Evolutionary conservation across 2,113 vertebrate genomes (phyloP).

Genomic region (Conger conger): DNA sequence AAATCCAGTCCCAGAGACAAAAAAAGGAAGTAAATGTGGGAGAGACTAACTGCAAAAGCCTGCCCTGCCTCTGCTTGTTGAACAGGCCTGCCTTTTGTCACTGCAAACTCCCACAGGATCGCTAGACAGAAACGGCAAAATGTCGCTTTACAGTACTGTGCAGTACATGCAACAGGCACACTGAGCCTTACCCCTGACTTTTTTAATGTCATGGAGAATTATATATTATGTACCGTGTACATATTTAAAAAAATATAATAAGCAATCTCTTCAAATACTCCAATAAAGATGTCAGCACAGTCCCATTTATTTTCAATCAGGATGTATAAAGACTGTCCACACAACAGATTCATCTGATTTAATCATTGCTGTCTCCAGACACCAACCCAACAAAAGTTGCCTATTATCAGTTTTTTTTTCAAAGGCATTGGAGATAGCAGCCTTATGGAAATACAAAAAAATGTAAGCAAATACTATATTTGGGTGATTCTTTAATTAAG

Average conservation of each 20-base stretch:
- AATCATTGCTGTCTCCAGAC: not conserved
- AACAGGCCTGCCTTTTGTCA: not conserved
- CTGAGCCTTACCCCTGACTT: not conserved
- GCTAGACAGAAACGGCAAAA: not conserved
- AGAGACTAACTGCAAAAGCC: not conserved
- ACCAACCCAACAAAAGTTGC: not conserved
- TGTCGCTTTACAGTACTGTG: not conserved
- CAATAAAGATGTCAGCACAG: not conserved
- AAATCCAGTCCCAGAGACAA: slow-evolving; percentile 6
- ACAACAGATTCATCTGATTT: not conserved
- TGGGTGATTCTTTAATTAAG: too few relatives aligned
- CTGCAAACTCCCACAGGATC: not conserved
- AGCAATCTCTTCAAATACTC: not conserved
- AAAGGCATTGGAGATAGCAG: too few relatives aligned
- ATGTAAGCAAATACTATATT: too few relatives aligned
- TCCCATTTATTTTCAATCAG: not conserved
- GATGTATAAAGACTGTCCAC: not conserved
- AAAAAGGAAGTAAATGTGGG: not conserved
- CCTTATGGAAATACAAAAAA: too few relatives aligned
- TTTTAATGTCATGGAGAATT: not conserved
- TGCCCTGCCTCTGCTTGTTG: not conserved
- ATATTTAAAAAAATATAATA: too few relatives aligned
- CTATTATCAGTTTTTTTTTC: not conserved
- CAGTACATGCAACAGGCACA: not conserved
- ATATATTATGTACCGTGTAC: not conserved